Percentiles rank a stretch among this genome's conserved stretches.
Evolutionary conservation across 2,888 invertebrate genomes (phyloP).

Genomic region (Heliconius charithonia): DNA sequence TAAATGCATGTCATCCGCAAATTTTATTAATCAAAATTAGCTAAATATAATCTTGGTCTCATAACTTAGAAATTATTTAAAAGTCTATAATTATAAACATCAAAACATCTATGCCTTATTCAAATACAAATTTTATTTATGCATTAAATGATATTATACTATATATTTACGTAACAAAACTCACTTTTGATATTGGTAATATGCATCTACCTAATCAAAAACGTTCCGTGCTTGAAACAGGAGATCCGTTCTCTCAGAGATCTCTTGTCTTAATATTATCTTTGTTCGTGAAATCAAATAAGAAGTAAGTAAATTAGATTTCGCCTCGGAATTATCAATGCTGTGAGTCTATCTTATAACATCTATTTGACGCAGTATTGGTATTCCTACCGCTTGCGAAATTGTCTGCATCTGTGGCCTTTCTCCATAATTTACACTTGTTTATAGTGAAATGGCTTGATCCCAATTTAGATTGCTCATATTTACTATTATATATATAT

Average conservation of each 20-base stretch:
- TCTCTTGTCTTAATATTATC: conserved; percentile 24
- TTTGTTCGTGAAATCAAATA: conserved; percentile 37
- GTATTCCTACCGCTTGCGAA: conserved; percentile 47
- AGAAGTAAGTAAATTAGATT: conserved; percentile 42
- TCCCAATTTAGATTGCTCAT: conserved; percentile 39
- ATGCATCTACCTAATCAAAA: background rate
- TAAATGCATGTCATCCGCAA: no score
- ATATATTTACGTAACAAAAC: no score
- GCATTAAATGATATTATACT: no score
- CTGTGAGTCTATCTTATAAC: conserved; percentile 42
- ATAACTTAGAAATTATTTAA: no score
- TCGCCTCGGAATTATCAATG: conserved; percentile 48
- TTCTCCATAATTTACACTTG: conserved; percentile 50
- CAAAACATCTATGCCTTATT: background rate
- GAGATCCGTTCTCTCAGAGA: background rate
- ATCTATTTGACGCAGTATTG: conserved; percentile 46
- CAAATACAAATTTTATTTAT: background rate
- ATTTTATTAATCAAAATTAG: no score
- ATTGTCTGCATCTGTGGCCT: conserved; percentile 45
- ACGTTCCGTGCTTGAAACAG: conserved; percentile 5
- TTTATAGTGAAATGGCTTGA: conserved; percentile 42
- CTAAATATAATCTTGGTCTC: no score
- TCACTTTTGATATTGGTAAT: background rate
- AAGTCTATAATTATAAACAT: no score
- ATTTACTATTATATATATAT: conserved; percentile 36